A percentile compares a stretch with the other conserved stretches of the same genome.
These are phyloP conservation scores for Bimastos eiseni DNA, from an alignment of 2,888 invertebrate species.

Conservation along the genomic window DNA sequence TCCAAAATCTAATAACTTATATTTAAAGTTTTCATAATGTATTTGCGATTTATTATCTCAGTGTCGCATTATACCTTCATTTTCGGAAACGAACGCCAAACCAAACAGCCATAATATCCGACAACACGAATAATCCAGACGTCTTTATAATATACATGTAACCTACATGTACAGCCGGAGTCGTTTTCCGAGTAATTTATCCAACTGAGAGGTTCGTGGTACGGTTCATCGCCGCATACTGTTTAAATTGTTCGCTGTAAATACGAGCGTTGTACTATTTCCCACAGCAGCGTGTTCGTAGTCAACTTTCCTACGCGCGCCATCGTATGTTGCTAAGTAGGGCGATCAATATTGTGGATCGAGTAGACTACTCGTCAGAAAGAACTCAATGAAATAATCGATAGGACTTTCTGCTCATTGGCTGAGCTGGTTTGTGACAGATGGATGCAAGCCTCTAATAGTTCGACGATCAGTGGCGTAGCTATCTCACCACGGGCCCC, in stretches of 20 bases:
- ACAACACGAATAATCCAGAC: neutral
- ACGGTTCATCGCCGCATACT: too few relatives aligned
- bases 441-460: too few relatives aligned
- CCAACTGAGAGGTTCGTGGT: neutral
- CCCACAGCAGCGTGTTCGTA: neutral
- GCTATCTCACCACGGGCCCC: too few relatives aligned
- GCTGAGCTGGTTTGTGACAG: too few relatives aligned
- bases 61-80: neutral
- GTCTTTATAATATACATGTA: neutral
- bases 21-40: neutral
- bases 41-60: neutral
- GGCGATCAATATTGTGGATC: neutral
- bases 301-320: neutral
- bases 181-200: neutral
- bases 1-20: neutral
- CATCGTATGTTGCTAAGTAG: neutral
- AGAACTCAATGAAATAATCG: neutral
- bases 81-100: neutral
- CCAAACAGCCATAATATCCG: neutral
- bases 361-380: neutral
- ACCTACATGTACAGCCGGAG: neutral
- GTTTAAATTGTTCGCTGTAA: neutral
- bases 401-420: neutral
- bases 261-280: neutral
- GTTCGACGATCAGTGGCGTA: too few relatives aligned